These are phyloP conservation scores for Ovis canadensis DNA, from an alignment of 2,113 vertebrate species.

Conservation along the genomic window DNA sequence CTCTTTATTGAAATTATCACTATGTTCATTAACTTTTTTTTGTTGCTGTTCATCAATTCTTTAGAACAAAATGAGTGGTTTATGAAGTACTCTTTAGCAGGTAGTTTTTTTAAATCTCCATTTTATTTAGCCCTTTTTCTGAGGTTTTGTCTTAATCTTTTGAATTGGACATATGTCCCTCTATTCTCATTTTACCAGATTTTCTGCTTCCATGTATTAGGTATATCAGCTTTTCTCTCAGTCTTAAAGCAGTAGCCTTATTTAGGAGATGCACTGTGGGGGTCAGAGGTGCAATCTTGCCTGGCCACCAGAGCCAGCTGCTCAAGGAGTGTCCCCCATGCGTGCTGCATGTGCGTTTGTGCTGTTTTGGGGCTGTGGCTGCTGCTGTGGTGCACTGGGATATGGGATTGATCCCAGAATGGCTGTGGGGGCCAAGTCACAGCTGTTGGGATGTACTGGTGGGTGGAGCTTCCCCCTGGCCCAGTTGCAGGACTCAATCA, in stretches of 20 bases:
- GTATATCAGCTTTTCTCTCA: not conserved
- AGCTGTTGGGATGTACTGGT: not conserved
- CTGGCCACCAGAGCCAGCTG: not conserved
- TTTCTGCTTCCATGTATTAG: not conserved
- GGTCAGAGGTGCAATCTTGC: not conserved
- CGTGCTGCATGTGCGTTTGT: not conserved
- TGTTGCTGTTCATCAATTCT: not conserved
- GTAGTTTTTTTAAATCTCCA: not conserved
- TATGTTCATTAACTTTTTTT: not conserved
- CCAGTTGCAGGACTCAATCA: not conserved
- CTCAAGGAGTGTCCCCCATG: not conserved
- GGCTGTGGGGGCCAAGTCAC: not conserved
- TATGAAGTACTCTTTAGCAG: not conserved
- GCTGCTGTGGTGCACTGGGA: not conserved
- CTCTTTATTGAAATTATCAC: not conserved
- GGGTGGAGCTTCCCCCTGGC: not conserved
- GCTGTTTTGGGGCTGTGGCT: not conserved
- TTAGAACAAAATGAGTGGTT: not conserved
- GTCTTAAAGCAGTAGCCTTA: not conserved
- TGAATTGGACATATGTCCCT: not conserved
- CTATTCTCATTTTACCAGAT: not conserved
- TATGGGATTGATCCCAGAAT: not conserved
- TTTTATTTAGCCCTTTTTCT: not conserved
- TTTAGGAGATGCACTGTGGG: not conserved
- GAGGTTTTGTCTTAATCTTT: not conserved